Conservation (phyloP, 2,797 vertebrate species). For the Halcyon chelicuti region DNA sequence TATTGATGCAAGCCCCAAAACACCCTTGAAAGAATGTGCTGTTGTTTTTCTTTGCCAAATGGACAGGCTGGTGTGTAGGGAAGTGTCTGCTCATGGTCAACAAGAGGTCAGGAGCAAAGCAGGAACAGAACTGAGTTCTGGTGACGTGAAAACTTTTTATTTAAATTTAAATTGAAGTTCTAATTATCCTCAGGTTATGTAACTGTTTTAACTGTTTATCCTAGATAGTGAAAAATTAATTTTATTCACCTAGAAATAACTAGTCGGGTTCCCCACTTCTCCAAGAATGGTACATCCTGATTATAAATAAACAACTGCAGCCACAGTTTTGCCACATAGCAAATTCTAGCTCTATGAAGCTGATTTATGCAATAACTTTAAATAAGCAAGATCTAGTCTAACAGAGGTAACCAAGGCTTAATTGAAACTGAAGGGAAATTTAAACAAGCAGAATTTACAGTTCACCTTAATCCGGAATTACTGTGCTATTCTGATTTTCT, state of each 20-base stretch:
- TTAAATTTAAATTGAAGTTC: neutral
- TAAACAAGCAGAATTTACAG: neutral
- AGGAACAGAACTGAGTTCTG: neutral
- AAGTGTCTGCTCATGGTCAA: neutral
- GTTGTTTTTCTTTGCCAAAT: neutral
- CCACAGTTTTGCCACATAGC: neutral
- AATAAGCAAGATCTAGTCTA: neutral
- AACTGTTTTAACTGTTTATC: neutral
- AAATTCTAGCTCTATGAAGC: neutral
- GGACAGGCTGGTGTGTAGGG: neutral
- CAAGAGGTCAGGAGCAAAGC: neutral
- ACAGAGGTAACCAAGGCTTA: neutral
- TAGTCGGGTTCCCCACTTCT: neutral
- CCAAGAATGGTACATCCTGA: neutral
- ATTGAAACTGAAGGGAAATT: neutral
- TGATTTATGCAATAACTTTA: neutral
- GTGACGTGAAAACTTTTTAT: neutral
- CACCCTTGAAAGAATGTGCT: neutral
- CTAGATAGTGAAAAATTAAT: neutral
- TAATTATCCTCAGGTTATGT: neutral
- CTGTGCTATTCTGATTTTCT: neutral
- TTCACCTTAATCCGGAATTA: neutral
- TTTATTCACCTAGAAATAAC: neutral
- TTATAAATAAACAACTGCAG: neutral
- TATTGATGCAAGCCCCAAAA: neutral